phyloP scores from a whole-genome alignment of 2,888 invertebrate genomes.

The Aphodius sticticus region DNA sequence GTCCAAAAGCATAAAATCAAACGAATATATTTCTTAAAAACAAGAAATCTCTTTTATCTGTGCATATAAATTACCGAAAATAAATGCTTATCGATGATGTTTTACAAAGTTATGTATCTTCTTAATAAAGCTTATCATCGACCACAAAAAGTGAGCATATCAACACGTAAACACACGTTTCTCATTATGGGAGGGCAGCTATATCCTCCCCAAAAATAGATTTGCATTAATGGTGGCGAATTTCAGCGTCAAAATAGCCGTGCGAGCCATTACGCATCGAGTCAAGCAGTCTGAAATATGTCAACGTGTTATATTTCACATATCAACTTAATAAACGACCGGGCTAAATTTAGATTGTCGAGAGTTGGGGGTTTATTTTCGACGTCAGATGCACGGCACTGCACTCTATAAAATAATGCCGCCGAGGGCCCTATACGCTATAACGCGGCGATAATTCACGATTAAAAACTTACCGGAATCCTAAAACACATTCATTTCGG shows the following conservation, averaged over 20 bases:
- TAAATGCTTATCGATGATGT: too few relatives aligned
- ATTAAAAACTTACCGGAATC: constrained; percentile 14
- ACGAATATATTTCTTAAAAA: too few relatives aligned
- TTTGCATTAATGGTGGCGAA: neutral
- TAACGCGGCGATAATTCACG: constrained; percentile 9
- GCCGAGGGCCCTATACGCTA: neutral
- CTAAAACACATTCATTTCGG: neutral
- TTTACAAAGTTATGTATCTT: too few relatives aligned
- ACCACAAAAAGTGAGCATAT: neutral
- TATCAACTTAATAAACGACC: constrained; percentile 37
- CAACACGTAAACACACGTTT: neutral
- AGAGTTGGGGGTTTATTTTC: constrained; percentile 20
- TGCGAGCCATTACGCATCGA: neutral
- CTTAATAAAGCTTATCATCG: neutral
- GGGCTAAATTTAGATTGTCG: constrained; percentile 35
- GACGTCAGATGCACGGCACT: constrained; percentile 17
- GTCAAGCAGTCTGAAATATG: constrained; percentile 30
- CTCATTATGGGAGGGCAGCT: neutral
- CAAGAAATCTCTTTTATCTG: too few relatives aligned
- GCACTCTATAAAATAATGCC: constrained; percentile 21
- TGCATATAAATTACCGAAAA: too few relatives aligned
- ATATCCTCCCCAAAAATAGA: neutral
- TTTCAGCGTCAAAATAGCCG: neutral
- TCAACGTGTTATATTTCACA: constrained; percentile 37
- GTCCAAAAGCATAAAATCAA: too few relatives aligned